These are phyloP conservation scores for Phalera bucephala DNA, from an alignment of 2,888 invertebrate genomes.

Conservation along the genomic window DNA sequence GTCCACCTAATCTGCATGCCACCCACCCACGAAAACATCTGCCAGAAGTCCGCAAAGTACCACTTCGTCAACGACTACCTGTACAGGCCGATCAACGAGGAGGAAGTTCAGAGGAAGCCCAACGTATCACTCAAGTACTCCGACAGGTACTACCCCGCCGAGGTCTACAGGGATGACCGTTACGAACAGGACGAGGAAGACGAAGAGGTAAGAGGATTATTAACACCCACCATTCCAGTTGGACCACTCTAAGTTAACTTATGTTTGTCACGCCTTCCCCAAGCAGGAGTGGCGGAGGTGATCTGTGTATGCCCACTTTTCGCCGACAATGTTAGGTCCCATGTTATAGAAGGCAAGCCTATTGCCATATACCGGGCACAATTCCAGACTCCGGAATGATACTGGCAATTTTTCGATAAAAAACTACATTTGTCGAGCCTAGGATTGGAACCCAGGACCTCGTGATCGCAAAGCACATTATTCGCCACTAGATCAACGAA, in stretches of 20 bases:
- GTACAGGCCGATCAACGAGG: conserved; percentile 93
- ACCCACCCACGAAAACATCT: conserved; percentile 93
- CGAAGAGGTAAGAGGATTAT: conserved; percentile 55
- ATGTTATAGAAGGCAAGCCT: no score
- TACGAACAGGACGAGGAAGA: conserved; percentile 78
- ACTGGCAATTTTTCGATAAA: no score
- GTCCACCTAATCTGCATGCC: conserved; percentile 97
- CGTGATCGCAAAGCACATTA: no score
- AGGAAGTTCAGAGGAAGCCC: conserved; percentile 91
- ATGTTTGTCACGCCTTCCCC: no score
- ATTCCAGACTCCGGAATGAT: no score
- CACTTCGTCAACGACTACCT: conserved; percentile 97
- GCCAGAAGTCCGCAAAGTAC: conserved; percentile 93
- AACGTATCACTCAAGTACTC: conserved; percentile 91
- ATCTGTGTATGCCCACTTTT: no score
- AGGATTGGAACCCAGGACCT: no score
- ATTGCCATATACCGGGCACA: no score
- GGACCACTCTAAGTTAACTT: not conserved
- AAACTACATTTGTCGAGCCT: no score
- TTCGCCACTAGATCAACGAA: no score
- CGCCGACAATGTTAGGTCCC: no score
- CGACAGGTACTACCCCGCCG: conserved; percentile 92
- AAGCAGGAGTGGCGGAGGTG: no score
- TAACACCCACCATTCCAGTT: not conserved
- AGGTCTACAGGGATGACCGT: conserved; percentile 87